Percentiles rank a stretch among this genome's conserved stretches.
phyloP scores from a whole-genome alignment of 2,797 vertebrate genomes.

The Hemibagrus guttatus region DNA sequence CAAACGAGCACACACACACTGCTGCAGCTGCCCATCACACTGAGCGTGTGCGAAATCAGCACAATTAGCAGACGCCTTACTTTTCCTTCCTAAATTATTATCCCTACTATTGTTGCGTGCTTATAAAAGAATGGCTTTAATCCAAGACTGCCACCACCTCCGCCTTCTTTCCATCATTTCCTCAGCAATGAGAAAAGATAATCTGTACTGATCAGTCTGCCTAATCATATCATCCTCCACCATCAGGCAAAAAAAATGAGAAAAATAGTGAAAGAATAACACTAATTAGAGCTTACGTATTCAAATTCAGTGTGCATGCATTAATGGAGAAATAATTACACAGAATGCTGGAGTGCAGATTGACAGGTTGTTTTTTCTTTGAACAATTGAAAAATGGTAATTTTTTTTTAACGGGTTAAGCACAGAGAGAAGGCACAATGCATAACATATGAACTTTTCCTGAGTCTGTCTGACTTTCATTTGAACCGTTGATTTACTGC shows the following conservation, averaged over 20 bases:
- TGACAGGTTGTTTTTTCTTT: slow-evolving; percentile 36
- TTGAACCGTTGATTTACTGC: slow-evolving; percentile 38
- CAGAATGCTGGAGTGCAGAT: slow-evolving; percentile 35
- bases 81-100: slow-evolving; percentile 51
- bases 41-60: slow-evolving; percentile 18
- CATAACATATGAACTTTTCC: neutral
- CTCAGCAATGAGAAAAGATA: slow-evolving; percentile 34
- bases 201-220: slow-evolving; percentile 50
- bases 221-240: slow-evolving; percentile 38
- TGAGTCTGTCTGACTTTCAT: slow-evolving; percentile 25
- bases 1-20: neutral
- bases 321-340: slow-evolving; percentile 41
- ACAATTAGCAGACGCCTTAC: slow-evolving; percentile 42
- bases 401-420: slow-evolving; percentile 15
- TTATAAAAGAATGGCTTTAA: slow-evolving; percentile 40
- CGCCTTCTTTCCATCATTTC: slow-evolving; percentile 27
- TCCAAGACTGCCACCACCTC: neutral
- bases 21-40: slow-evolving; percentile 24
- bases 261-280: slow-evolving; percentile 29
- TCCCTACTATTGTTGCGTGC: slow-evolving; percentile 32
- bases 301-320: slow-evolving; percentile 50
- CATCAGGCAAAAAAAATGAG: slow-evolving; percentile 11
- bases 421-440: neutral
- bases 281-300: slow-evolving; percentile 57
- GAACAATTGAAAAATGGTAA: slow-evolving; percentile 26